Evolutionary conservation across 2,888 invertebrate genomes (phyloP), one percentile per base, ranked within the genome.

Genomic region (Marronus borbonicus): DNA sequence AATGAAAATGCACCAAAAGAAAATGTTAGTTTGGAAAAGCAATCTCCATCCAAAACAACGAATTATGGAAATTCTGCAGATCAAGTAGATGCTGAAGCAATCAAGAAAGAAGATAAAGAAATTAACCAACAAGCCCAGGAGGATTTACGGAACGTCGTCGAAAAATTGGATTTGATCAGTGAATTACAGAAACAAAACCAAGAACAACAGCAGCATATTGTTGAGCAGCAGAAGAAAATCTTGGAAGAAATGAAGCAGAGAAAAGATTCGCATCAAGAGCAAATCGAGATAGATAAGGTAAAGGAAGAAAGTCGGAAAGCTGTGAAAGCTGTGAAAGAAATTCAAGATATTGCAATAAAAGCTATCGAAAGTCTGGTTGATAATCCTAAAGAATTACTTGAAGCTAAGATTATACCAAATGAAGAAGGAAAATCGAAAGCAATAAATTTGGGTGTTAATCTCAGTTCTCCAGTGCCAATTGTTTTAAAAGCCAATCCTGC

Each of bases 111-210:
- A 82, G 89, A 89, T 14, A 86, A 85, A 78, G 89, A 89, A 85
- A 83, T 90, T 64, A 88, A 88, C 39, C 88, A 89, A 31, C 85
- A 86, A 80, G 85, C 85, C 36, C 88, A 88, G 64, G 85, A 83
- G 50, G 86, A 87, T 60, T 82, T 85, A 20, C 85, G 84, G 65
- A 85, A 87, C 55, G 81, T 84, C 4, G 85, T 86, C 4, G 52
- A 69, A 36, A 78, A 52, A 52, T 39, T 89, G 79, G 89, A 91
- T 82, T 85, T 93, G 10, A 89, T 93, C 49, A 91, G 92, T 85
- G 92, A 92, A 20, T 89, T 94, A 24, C 92, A 93, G 86, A 91
- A 93, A 84, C 93, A 94, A 81, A 92, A 93, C 78, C 90, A 92
- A 85, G 93, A 93, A 84, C 93, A 94, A 84, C 91, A 75, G 12